These are phyloP conservation scores for Achroia grisella DNA, from an alignment of 1,140 invertebrate species.

Conservation along the genomic window DNA sequence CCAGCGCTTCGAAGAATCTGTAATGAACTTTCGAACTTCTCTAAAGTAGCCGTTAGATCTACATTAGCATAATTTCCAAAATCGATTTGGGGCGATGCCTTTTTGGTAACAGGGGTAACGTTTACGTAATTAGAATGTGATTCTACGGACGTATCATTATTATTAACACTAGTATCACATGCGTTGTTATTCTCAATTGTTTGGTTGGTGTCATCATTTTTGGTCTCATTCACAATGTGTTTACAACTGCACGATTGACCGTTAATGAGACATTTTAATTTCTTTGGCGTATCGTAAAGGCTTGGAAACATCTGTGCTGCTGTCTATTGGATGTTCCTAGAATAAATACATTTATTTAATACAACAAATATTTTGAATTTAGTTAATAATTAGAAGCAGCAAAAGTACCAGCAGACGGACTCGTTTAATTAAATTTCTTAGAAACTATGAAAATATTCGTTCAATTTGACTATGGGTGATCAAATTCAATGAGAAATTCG, in stretches of 20 bases:
- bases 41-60: constrained; percentile 81
- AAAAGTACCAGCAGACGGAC: no score
- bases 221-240: constrained; percentile 25
- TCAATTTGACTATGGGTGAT: no score
- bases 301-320: constrained; percentile 45
- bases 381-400: no score
- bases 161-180: constrained; percentile 65
- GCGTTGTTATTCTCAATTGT: constrained; percentile 75
- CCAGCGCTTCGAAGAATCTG: constrained; percentile 77
- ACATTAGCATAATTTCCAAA: constrained; percentile 81
- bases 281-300: constrained; percentile 84
- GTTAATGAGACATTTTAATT: constrained; percentile 79
- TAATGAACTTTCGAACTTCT: constrained; percentile 83
- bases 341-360: constrained; percentile 19
- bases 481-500: no score
- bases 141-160: constrained; percentile 24
- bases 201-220: constrained; percentile 73
- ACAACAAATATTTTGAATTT: no score
- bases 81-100: constrained; percentile 32
- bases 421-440: no score
- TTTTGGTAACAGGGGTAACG: constrained; percentile 68
- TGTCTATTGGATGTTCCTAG: constrained; percentile 70
- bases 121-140: constrained; percentile 76
- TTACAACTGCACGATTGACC: constrained; percentile 45
- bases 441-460: no score